phyloP scores from a whole-genome alignment of 2,888 invertebrate genomes.

The Agrochola litura region DNA sequence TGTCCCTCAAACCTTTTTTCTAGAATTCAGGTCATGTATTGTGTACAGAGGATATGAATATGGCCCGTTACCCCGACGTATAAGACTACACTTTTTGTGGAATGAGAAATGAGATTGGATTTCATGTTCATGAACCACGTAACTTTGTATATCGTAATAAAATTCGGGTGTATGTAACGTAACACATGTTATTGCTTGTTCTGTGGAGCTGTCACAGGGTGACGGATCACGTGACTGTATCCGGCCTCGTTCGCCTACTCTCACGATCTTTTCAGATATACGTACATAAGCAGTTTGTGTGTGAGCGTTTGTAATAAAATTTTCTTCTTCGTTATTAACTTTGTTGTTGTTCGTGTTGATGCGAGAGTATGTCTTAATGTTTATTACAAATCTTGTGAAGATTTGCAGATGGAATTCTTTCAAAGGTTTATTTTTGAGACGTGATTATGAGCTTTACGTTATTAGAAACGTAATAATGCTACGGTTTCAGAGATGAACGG shows the following conservation, averaged over 20 bases:
- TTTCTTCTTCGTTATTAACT: slow-evolving; percentile 57
- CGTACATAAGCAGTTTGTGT: slow-evolving; percentile 20
- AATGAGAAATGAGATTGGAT: slow-evolving; percentile 72
- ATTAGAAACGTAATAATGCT: neutral
- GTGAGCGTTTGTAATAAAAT: slow-evolving; percentile 57
- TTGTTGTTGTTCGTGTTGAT: slow-evolving; percentile 50
- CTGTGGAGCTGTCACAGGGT: slow-evolving; percentile 72
- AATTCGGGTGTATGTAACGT: slow-evolving; percentile 73
- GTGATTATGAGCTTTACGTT: neutral
- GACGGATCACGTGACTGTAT: slow-evolving; percentile 73
- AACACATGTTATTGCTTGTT: slow-evolving; percentile 78
- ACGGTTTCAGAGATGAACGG: neutral
- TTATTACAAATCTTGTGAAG: slow-evolving; percentile 52
- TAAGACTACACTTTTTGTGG: slow-evolving; percentile 57
- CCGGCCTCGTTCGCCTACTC: slow-evolving; percentile 64
- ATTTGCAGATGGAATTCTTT: slow-evolving; percentile 24
- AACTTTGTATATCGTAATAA: slow-evolving; percentile 74
- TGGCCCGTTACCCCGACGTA: slow-evolving; percentile 44
- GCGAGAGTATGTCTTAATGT: slow-evolving; percentile 44
- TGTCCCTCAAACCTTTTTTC: slow-evolving; percentile 59
- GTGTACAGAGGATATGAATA: slow-evolving; percentile 58
- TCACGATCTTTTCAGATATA: slow-evolving; percentile 52
- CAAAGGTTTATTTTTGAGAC: slow-evolving; percentile 20
- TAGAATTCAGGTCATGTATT: slow-evolving; percentile 62
- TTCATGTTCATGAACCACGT: slow-evolving; percentile 70